Evolutionary conservation across 2,113 vertebrate genomes (phyloP).

Genomic region (Hipposideros armiger): DNA sequence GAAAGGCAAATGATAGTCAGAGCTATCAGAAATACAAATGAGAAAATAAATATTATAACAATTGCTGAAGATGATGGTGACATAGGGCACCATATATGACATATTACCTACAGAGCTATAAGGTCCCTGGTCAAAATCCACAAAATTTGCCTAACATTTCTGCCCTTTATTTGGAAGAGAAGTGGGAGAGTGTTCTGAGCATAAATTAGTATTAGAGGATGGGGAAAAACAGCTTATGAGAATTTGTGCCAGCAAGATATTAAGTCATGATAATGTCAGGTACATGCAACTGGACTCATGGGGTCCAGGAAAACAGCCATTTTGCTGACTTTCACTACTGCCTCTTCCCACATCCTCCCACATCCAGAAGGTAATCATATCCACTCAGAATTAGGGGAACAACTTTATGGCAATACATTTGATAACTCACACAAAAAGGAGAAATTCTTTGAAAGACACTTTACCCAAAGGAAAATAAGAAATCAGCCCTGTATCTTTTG

Average conservation of each 20-base stretch:
- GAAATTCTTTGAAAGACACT: background rate
- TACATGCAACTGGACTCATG: background rate
- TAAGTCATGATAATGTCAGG: background rate
- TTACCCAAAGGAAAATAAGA: background rate
- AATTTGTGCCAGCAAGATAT: background rate
- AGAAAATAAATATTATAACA: slow-evolving; percentile 13
- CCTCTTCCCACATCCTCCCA: background rate
- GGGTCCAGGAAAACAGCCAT: background rate
- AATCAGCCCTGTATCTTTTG: background rate
- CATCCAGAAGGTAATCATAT: background rate
- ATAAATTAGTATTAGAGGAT: background rate
- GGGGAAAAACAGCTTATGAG: background rate
- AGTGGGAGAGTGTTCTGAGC: background rate
- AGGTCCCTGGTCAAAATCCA: background rate
- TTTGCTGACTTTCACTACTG: background rate
- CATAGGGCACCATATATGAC: background rate
- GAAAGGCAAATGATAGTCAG: background rate
- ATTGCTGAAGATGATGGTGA: background rate
- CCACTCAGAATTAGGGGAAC: background rate
- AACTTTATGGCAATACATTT: background rate
- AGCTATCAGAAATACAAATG: background rate
- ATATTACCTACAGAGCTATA: background rate
- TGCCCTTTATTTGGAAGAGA: background rate
- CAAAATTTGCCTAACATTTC: background rate
- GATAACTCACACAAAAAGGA: background rate